Percentiles rank a stretch among this genome's conserved stretches.
These are phyloP conservation scores for Corythornis madagascariensis DNA, from an alignment of 2,113 vertebrate species.

Conservation along the genomic window DNA sequence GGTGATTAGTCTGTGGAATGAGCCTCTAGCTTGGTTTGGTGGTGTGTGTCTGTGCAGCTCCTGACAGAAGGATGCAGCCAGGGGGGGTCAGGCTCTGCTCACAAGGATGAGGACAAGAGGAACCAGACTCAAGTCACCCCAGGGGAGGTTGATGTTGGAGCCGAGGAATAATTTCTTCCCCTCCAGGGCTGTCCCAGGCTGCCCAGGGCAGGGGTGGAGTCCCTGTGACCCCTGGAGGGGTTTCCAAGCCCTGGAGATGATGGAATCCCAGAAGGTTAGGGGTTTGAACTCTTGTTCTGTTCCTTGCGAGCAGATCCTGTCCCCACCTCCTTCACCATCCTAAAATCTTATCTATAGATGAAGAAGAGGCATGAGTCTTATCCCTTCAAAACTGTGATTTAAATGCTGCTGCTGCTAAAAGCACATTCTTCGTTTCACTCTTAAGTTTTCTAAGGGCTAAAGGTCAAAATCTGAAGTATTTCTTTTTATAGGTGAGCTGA, in stretches of 20 bases:
- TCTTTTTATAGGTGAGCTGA: not conserved
- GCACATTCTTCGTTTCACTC: not conserved
- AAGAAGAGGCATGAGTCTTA: not conserved
- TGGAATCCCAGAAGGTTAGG: too few species aligned
- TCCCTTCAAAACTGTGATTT: too few species aligned
- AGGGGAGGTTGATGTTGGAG: too few species aligned
- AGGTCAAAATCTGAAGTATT: not conserved
- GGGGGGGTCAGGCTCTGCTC: too few species aligned
- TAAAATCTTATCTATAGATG: rapidly evolving
- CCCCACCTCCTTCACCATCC: not conserved
- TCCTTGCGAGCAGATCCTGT: not conserved
- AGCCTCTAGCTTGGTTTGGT: not conserved
- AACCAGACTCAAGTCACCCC: too few species aligned
- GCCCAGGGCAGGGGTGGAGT: too few species aligned
- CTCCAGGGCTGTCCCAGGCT: too few species aligned
- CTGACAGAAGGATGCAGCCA: too few species aligned
- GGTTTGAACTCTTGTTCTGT: not conserved
- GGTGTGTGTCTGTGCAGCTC: not conserved
- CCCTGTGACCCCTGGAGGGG: too few species aligned
- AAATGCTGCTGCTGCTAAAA: not conserved
- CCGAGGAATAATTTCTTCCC: too few species aligned
- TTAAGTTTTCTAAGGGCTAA: not conserved
- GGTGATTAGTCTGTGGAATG: not conserved
- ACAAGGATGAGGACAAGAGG: too few species aligned
- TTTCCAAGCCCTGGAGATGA: too few species aligned